Base-by-base conservation (phyloP, 1,140 invertebrate species). In the Magallana angulata region DNA sequence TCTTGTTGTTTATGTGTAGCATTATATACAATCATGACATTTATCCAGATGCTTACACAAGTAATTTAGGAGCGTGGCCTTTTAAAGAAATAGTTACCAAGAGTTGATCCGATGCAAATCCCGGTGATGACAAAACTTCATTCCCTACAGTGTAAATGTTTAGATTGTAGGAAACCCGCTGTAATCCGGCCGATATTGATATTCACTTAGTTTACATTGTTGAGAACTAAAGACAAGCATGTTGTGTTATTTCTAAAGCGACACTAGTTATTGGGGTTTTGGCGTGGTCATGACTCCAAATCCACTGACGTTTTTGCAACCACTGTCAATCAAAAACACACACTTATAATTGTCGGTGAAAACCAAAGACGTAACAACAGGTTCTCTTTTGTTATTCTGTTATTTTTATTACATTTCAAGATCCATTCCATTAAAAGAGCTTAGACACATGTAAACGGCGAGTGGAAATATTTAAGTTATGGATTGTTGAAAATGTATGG, bases 101-200 rank as follows among this genome's bases (percentile, higher is more conserved):
- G 68, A 76, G 68, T 76, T 76, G 30, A 76, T 76, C 68, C 68
- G 24, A 76, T 76, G 68, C 68, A 76, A 76, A 76, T 76, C 68
- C 36, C 24, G 12, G 7, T 30, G 24, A 76, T 76, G 68, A 76
- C 68, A 76, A 76, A 76, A 76, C 68, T 76, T 76, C 68, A 76
- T 76, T 30, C 24, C 68, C 68, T 30, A 24, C 68, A 76, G 68
- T 76, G 68, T 76, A 30, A 76, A 76, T 76, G 68, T 76, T 76
- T 76, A 76, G 68, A 76, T 76, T 76, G 68, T 36, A 24, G 14
- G 68, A 18, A 76, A 76, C 68, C 24, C 36, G 68, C 24, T 30
- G 68, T 76, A 76, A 76, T 76, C 24, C 24, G 68, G 24, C 36
- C 24, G 68, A 36, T 76, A 76, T 30, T 30, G 68, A 76, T 48